Evolutionary conservation across 2,888 invertebrate genomes (phyloP).

Genomic region (Acrocera orbiculus): DNA sequence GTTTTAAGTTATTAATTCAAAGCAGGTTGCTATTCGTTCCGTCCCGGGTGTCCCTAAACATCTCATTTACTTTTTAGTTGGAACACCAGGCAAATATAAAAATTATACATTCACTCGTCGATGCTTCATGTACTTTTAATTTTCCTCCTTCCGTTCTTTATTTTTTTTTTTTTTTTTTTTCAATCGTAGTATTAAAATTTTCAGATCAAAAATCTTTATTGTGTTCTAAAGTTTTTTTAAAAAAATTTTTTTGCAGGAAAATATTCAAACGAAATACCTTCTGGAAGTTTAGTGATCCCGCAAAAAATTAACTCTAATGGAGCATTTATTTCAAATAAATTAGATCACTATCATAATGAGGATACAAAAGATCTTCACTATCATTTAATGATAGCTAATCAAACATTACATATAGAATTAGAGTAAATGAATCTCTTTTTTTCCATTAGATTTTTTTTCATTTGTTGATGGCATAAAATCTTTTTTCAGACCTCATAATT

Average conservation of each 20-base stretch:
- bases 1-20: too few relatives aligned
- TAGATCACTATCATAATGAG: slow-evolving; percentile 23
- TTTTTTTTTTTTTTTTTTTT: too few relatives aligned
- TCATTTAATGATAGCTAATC: slow-evolving; percentile 20
- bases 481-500: slow-evolving; percentile 39
- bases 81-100: too few relatives aligned
- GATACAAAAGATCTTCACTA: slow-evolving; percentile 14
- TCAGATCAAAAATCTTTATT: too few relatives aligned
- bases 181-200: too few relatives aligned
- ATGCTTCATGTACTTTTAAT: too few relatives aligned
- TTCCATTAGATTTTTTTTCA: not conserved
- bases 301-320: slow-evolving; percentile 25
- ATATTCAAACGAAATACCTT: slow-evolving; percentile 23
- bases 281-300: slow-evolving; percentile 25
- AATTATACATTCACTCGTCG: too few relatives aligned
- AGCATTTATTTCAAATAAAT: slow-evolving; percentile 23
- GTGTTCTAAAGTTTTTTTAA: not conserved
- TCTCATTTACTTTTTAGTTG: too few relatives aligned
- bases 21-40: too few relatives aligned
- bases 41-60: too few relatives aligned
- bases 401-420: slow-evolving; percentile 28
- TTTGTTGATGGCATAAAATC: too few relatives aligned
- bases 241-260: slow-evolving; percentile 20
- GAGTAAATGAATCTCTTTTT: slow-evolving; percentile 18
- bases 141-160: too few relatives aligned